These are phyloP conservation scores for Lucilia cuprina DNA, from an alignment of 1,140 invertebrate species.

Conservation along the genomic window DNA sequence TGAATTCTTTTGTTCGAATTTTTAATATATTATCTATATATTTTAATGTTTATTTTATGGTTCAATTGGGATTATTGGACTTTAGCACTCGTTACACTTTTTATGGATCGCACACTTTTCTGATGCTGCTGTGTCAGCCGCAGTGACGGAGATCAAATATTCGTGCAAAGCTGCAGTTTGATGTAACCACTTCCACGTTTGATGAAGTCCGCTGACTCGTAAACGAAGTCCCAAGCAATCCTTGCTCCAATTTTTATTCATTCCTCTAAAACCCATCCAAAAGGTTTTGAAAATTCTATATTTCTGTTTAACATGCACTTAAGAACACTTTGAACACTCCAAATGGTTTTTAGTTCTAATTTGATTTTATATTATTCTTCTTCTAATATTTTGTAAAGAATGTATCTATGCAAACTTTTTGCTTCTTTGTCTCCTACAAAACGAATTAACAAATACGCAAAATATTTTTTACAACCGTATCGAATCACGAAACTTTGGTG, in stretches of 20 bases:
- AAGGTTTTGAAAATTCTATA: slow-evolving; percentile 21
- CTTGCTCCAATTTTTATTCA: slow-evolving; percentile 77
- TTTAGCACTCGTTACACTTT: slow-evolving; percentile 34
- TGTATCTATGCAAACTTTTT: neutral
- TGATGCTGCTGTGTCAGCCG: slow-evolving; percentile 69
- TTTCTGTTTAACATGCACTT: slow-evolving; percentile 28
- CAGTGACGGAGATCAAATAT: slow-evolving; percentile 80
- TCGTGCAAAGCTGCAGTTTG: slow-evolving; percentile 86
- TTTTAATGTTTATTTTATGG: neutral
- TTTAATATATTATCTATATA: slow-evolving; percentile 30
- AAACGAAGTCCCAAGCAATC: slow-evolving; percentile 85
- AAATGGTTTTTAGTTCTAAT: neutral
- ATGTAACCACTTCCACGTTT: slow-evolving; percentile 92
- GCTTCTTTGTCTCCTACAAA: too few relatives aligned
- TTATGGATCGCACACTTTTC: slow-evolving; percentile 23
- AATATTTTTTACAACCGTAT: neutral
- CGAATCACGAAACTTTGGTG: neutral
- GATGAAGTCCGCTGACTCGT: slow-evolving; percentile 82
- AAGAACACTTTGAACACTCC: neutral
- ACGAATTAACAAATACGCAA: neutral
- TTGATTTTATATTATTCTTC: neutral
- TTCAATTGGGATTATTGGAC: slow-evolving; percentile 19
- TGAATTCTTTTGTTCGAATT: slow-evolving; percentile 40
- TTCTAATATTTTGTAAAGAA: neutral
- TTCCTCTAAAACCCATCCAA: slow-evolving; percentile 69